Evolutionary conservation across 2,113 vertebrate species (phyloP).

Genomic region (Chelonoidis abingdonii): DNA sequence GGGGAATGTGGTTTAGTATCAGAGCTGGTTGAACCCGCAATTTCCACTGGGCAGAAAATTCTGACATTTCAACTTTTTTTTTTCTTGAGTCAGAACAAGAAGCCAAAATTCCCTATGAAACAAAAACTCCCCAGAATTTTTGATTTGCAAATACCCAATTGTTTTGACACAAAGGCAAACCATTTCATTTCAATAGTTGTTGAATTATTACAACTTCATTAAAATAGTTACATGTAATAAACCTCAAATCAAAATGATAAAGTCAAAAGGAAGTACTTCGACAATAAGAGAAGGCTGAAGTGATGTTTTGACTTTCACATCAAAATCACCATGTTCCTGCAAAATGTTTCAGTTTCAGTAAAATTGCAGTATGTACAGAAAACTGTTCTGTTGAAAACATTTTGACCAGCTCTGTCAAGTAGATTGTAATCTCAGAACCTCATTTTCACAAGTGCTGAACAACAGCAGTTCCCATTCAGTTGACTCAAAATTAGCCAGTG

Average conservation of each 20-base stretch:
- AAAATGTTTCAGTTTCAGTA: background rate
- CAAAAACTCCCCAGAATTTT: background rate
- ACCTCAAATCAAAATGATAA: background rate
- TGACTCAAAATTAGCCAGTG: background rate
- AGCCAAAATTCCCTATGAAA: background rate
- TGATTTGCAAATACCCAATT: background rate
- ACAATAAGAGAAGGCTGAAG: background rate
- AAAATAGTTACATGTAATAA: background rate
- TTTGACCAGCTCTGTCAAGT: background rate
- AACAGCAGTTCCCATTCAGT: background rate
- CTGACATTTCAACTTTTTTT: background rate
- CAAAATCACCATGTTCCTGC: background rate
- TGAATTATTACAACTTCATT: background rate
- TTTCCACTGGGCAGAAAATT: background rate
- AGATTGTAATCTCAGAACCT: accelerated
- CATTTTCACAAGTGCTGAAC: background rate
- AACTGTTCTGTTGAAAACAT: background rate
- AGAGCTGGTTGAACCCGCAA: background rate
- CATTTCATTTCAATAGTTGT: background rate
- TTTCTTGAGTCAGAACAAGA: background rate
- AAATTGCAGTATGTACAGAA: background rate
- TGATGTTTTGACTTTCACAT: background rate
- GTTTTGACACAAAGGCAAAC: background rate
- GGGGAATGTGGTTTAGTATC: background rate
- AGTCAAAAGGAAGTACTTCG: background rate